Conservation (phyloP, 2,113 vertebrate species). For the Anhinga anhinga region DNA sequence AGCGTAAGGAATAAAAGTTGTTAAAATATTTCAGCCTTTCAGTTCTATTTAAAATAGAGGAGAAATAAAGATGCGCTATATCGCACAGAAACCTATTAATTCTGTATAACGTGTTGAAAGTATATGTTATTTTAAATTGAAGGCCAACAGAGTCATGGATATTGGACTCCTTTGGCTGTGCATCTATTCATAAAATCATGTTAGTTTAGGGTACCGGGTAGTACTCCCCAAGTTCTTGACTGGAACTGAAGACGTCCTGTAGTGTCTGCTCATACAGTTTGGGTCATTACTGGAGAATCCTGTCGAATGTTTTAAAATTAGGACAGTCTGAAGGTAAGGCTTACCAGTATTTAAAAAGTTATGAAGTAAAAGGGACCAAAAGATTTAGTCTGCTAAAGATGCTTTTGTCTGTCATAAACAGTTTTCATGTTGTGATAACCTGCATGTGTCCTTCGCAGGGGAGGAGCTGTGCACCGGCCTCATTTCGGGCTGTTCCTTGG, state of each 20-base stretch:
- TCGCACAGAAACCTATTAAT: neutral
- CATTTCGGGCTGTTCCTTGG: constrained; percentile 79
- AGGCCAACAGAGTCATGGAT: neutral
- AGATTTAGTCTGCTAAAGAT: neutral
- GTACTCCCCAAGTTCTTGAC: neutral
- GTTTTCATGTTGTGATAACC: neutral
- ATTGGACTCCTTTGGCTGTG: neutral
- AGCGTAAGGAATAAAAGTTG: neutral
- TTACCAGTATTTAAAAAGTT: neutral
- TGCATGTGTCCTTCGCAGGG: constrained; percentile 67
- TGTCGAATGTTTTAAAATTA: neutral
- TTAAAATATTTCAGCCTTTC: neutral
- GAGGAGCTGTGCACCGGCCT: constrained; percentile 81
- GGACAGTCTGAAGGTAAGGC: neutral
- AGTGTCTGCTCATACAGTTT: neutral
- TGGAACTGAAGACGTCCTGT: neutral
- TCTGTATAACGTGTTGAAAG: neutral
- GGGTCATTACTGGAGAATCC: neutral
- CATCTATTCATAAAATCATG: neutral
- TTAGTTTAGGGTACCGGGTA: neutral
- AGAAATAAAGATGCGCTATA: neutral
- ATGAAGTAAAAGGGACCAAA: neutral
- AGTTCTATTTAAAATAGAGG: neutral
- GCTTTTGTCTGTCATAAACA: neutral
- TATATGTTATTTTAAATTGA: neutral